Conservation (phyloP, 2,797 vertebrate genomes). For the Squalus acanthias region DNA sequence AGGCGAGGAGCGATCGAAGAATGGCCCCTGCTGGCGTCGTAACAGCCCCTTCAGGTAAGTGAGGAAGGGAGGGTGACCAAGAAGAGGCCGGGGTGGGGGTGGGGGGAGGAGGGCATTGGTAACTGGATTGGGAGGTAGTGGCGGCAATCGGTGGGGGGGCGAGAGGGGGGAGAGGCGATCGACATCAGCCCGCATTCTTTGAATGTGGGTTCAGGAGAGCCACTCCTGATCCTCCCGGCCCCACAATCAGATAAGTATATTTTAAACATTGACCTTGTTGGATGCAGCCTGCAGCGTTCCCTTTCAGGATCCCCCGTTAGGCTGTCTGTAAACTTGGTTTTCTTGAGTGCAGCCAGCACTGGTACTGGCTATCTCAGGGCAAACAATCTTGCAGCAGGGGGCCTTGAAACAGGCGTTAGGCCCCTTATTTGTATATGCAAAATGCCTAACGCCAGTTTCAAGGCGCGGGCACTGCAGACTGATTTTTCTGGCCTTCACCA, state of each 20-base stretch:
- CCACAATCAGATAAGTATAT: not conserved
- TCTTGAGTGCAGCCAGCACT: not conserved
- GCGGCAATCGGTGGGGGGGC: not conserved
- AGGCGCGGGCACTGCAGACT: too few species aligned
- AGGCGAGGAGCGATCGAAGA: too few species aligned
- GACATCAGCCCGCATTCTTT: not conserved
- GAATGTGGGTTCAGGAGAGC: not conserved
- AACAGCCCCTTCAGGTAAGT: not conserved
- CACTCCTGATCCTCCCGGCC: not conserved
- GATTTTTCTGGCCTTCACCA: not conserved
- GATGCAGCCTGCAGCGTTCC: not conserved
- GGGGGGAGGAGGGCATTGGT: not conserved
- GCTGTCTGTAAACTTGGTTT: not conserved
- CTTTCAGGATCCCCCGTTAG: not conserved
- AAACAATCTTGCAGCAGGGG: not conserved
- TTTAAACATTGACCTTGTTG: not conserved
- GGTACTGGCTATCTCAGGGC: not conserved
- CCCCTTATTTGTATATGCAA: too few species aligned
- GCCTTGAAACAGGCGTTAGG: not conserved
- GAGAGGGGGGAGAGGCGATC: too few species aligned
- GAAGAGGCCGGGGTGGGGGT: not conserved
- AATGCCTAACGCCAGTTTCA: too few species aligned
- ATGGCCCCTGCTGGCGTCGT: too few species aligned
- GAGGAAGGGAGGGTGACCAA: not conserved
- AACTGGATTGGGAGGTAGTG: not conserved